A percentile compares a stretch with the other conserved stretches of the same genome.
Evolutionary conservation across 2,888 invertebrate species (phyloP).

Genomic region (Philaethria dido): DNA sequence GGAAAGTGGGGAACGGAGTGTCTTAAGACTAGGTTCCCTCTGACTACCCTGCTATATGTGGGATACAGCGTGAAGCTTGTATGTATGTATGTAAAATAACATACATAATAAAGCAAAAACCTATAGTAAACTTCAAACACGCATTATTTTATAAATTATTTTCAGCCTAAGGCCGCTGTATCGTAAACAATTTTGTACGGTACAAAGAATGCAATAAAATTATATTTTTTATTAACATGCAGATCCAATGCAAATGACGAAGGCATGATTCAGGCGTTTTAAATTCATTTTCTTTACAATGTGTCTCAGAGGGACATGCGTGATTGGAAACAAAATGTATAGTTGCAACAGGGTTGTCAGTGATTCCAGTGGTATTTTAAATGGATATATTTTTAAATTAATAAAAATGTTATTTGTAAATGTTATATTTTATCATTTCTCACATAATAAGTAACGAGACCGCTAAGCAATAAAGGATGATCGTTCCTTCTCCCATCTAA

Average conservation of each 20-base stretch:
- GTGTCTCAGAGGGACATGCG: slow-evolving; percentile 28
- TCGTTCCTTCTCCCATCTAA: too few relatives aligned
- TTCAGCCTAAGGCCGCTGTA: background rate
- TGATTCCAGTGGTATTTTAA: background rate
- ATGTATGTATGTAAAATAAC: too few relatives aligned
- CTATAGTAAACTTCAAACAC: too few relatives aligned
- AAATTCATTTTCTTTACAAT: slow-evolving; percentile 30
- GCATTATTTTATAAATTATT: background rate
- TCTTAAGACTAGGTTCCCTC: too few relatives aligned
- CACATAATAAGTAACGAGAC: too few relatives aligned
- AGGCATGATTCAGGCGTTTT: slow-evolving; percentile 19
- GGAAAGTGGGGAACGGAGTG: too few relatives aligned
- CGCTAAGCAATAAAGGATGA: too few relatives aligned
- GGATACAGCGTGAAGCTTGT: too few relatives aligned
- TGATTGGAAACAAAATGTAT: slow-evolving; percentile 29
- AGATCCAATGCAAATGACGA: slow-evolving; percentile 20
- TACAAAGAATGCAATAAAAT: slow-evolving; percentile 14
- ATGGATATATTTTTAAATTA: background rate
- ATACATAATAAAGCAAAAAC: too few relatives aligned
- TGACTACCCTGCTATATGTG: too few relatives aligned
- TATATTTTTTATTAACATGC: slow-evolving; percentile 21
- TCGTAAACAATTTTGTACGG: background rate
- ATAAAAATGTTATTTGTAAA: too few relatives aligned
- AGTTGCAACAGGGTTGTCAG: slow-evolving; percentile 18
- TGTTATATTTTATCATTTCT: too few relatives aligned